phyloP scores from a whole-genome alignment of 2,888 invertebrate genomes.

The Loripinus fragilis region DNA sequence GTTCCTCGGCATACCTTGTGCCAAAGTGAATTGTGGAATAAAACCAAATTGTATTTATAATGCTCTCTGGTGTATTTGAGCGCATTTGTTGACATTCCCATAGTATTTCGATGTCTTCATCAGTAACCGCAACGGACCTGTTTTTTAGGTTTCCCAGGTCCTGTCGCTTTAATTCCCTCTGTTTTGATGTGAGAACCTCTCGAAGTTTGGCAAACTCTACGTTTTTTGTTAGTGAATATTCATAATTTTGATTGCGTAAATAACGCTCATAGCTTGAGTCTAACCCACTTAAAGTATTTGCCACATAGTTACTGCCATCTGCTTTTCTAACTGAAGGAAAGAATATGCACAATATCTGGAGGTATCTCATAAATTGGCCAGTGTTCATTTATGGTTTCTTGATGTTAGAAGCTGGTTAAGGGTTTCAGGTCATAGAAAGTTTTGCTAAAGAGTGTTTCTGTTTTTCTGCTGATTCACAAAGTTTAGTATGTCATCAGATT shows the following conservation, averaged over 20 bases:
- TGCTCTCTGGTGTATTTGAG: conserved; percentile 24
- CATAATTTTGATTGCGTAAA: background rate
- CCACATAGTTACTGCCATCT: conserved; percentile 7
- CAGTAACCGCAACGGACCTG: conserved; percentile 24
- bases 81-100: conserved; percentile 41
- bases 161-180: conserved; percentile 5
- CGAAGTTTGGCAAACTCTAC: background rate
- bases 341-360: background rate
- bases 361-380: background rate
- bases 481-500: background rate
- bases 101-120: conserved; percentile 31
- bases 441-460: conserved; percentile 8
- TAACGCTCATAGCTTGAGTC: background rate
- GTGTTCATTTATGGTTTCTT: conserved; percentile 3
- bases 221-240: background rate
- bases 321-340: background rate
- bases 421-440: background rate
- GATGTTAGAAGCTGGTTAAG: background rate
- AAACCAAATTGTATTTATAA: conserved; percentile 44
- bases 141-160: background rate
- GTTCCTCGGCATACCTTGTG: conserved; percentile 27
- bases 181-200: background rate
- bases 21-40: conserved; percentile 47
- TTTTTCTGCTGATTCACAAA: conserved; percentile 9
- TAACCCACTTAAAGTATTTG: conserved; percentile 3